These are phyloP conservation scores for Salminus brasiliensis DNA, from an alignment of 2,113 vertebrate species.

Conservation along the genomic window DNA sequence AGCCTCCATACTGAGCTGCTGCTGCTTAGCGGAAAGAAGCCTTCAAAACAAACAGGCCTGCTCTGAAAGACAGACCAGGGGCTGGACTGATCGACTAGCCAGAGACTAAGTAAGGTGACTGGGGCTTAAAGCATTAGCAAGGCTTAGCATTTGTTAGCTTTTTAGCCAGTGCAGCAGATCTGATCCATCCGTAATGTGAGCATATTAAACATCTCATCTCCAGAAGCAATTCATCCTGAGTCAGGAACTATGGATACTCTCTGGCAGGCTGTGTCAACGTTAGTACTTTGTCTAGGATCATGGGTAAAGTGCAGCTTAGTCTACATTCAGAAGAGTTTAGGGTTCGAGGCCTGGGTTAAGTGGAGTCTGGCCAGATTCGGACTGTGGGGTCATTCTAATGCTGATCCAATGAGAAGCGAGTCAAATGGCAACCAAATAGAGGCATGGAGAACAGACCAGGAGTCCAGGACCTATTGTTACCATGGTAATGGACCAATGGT, in stretches of 20 bases:
- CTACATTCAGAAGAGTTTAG: conserved; percentile 5
- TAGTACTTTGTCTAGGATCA: conserved; percentile 51
- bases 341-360: conserved; percentile 22
- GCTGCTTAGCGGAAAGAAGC: conserved; percentile 6
- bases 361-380: neutral
- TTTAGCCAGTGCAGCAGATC: neutral
- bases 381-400: neutral
- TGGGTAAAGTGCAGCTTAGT: conserved; percentile 45
- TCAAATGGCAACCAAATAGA: conserved; percentile 38
- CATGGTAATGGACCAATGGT: conserved; percentile 58
- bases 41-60: conserved; percentile 38
- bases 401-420: neutral
- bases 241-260: conserved; percentile 56
- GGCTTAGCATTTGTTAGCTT: neutral
- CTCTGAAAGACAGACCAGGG: neutral
- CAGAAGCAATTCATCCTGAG: neutral
- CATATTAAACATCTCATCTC: neutral
- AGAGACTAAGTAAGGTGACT: neutral
- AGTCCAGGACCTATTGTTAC: conserved; percentile 61
- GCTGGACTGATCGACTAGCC: conserved; percentile 5
- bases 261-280: conserved; percentile 20
- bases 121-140: neutral
- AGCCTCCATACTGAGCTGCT: conserved; percentile 8
- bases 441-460: conserved; percentile 66
- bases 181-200: neutral